These are phyloP conservation scores for Belonocnema kinseyi DNA, from an alignment of 1,140 invertebrate species.

Conservation along the genomic window DNA sequence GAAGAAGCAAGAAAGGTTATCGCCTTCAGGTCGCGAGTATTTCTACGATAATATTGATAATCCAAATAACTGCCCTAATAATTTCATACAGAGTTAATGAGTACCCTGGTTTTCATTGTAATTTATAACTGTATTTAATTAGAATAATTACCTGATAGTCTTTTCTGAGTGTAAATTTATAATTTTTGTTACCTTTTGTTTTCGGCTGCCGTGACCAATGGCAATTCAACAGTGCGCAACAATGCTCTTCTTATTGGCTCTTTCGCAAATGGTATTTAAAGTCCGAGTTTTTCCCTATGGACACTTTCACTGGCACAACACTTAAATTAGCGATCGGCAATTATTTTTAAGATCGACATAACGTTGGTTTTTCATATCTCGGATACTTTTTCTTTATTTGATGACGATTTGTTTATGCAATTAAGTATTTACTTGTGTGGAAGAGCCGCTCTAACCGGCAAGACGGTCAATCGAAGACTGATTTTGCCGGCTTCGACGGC, in stretches of 20 bases:
- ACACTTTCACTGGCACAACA: constrained; percentile 41
- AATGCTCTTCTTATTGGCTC: constrained; percentile 31
- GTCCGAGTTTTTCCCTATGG: constrained; percentile 2
- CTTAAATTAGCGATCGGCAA: neutral
- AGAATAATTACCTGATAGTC: neutral
- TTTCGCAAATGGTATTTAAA: constrained; percentile 24
- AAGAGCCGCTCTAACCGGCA: constrained; percentile 5
- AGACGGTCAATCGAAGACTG: constrained; percentile 32
- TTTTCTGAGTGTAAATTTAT: neutral
- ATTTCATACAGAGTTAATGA: no score
- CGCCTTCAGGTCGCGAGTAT: no score
- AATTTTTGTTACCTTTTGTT: neutral
- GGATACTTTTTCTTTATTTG: neutral
- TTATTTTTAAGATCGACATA: neutral
- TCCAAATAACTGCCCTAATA: no score
- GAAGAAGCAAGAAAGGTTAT: no score
- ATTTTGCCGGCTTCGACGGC: constrained; percentile 17
- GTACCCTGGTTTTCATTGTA: no score
- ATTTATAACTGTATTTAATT: no score
- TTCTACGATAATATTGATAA: no score
- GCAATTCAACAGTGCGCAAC: constrained; percentile 22
- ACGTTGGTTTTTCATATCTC: neutral
- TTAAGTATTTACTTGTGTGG: neutral
- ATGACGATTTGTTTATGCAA: constrained; percentile 11
- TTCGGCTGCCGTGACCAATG: neutral